A percentile compares a stretch with the other conserved stretches of the same genome.
These are phyloP conservation scores for Sandelia bainsii DNA, from an alignment of 2,797 vertebrate species.

Conservation along the genomic window DNA sequence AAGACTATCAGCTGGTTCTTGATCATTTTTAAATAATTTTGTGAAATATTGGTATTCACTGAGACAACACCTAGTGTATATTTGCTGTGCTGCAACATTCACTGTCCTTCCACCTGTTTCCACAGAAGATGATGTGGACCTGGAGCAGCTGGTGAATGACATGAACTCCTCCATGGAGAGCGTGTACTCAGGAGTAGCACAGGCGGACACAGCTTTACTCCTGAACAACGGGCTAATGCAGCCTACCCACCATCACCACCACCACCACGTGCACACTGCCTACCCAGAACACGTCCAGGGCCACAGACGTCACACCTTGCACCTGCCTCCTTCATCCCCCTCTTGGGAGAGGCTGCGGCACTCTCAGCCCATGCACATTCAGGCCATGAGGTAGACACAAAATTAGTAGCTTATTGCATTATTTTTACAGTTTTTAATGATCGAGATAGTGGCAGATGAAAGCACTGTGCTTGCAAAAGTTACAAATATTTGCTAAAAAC, in stretches of 20 bases:
- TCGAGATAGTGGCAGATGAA: not conserved
- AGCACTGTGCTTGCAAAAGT: not conserved
- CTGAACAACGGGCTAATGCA: conserved; percentile 85
- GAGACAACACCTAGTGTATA: conserved; percentile 33
- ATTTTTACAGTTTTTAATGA: not conserved
- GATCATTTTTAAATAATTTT: conserved; percentile 4
- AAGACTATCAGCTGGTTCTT: conserved; percentile 10
- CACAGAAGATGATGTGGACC: conserved; percentile 94
- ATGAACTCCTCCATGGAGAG: conserved; percentile 95
- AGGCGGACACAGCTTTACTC: conserved; percentile 89
- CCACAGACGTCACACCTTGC: conserved; percentile 75
- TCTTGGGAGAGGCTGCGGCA: conserved; percentile 85
- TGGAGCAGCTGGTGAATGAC: conserved; percentile 94
- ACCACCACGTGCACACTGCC: conserved; percentile 53
- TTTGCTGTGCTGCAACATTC: conserved; percentile 13
- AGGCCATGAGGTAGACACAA: conserved; percentile 89
- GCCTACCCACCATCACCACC: conserved; percentile 52
- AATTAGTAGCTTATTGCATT: not conserved
- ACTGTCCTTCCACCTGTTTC: conserved; percentile 12
- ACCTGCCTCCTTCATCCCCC: conserved; percentile 50
- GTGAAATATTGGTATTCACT: not conserved
- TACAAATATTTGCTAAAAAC: not conserved
- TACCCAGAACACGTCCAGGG: conserved; percentile 54
- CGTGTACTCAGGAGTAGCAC: conserved; percentile 83
- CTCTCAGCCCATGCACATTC: conserved; percentile 96